Evolutionary conservation across 2,888 invertebrate genomes (phyloP), one percentile per base, ranked within the genome.

Genomic region (Taphrorychus bicolor): DNA sequence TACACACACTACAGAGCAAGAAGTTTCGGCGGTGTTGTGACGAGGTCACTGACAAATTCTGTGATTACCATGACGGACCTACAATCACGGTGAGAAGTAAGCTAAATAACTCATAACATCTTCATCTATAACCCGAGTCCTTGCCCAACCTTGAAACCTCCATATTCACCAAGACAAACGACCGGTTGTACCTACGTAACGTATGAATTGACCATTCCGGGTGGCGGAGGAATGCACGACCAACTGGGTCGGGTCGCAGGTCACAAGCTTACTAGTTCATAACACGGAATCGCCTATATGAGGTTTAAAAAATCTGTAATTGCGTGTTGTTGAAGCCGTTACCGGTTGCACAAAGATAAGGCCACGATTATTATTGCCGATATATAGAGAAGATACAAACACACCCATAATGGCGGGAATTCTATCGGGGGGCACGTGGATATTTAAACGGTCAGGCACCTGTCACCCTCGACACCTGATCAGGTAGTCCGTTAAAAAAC

Each of bases 401-500:
- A n/a, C n/a, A n/a, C n/a, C n/a, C n/a, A n/a, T n/a, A 18, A 45
- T 64, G 64, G 64, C 64, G 64, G 58, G 64, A 64, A 64, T 49
- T n/a, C 17, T 22, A 52, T 11, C 32, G n/a, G 24, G 16, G 51
- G 42, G 41, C 66, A 61, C 66, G 66, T 66, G 66, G 66, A 66
- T 22, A 32, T 61, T 66, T 66, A 61, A 66, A 66, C 57, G 56
- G 66, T 17, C 52, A 22, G 16, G 45, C 66, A 66, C 66, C 66
- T 66, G 66, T 66, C 66, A 57, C 52, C 52, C 49, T 42, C 9
- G 41, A 61, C 66, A 66, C 66, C 66, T 66, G 66, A 66, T 66
- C 66, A 22, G 60, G 66, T 66, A 66, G 66, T 60, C 66, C 66
- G 66, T 66, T 66, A 66, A 66, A 66, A 59, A 61, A 66, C 66